Evolutionary conservation across 1,140 invertebrate genomes (phyloP).

Genomic region (Neuroterus valhalla): DNA sequence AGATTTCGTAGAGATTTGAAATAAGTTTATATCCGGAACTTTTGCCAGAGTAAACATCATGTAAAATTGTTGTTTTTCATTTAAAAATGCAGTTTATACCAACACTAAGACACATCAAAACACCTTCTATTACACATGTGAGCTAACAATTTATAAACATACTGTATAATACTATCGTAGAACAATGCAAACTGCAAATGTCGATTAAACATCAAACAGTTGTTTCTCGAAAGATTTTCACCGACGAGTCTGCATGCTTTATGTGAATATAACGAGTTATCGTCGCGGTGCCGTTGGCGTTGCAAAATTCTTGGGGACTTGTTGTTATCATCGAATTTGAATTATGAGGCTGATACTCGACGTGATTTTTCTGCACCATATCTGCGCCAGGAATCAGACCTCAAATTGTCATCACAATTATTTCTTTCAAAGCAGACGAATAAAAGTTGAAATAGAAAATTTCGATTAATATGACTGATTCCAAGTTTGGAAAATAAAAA

Average conservation of each 20-base stretch:
- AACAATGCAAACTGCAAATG: slow-evolving; percentile 25
- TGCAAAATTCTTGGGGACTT: slow-evolving; percentile 44
- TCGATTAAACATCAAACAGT: slow-evolving; percentile 70
- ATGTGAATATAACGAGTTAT: slow-evolving; percentile 76
- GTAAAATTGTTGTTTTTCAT: slow-evolving; percentile 8
- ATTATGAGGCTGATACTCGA: slow-evolving; percentile 48
- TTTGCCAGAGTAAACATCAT: too few relatives aligned
- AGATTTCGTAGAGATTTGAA: too few relatives aligned
- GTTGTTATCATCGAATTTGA: slow-evolving; percentile 53
- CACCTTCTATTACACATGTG: slow-evolving; percentile 17
- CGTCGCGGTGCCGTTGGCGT: slow-evolving; percentile 66
- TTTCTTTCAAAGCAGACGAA: slow-evolving; percentile 20
- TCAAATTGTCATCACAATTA: neutral
- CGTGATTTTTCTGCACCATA: slow-evolving; percentile 54
- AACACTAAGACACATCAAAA: slow-evolving; percentile 60
- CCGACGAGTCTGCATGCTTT: slow-evolving; percentile 73
- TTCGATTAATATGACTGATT: neutral
- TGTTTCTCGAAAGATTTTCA: slow-evolving; percentile 75
- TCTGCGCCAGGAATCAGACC: slow-evolving; percentile 61
- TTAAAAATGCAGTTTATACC: slow-evolving; percentile 45
- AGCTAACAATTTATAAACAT: slow-evolving; percentile 40
- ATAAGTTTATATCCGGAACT: too few relatives aligned
- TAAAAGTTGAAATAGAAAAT: neutral
- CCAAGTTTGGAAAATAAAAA: too few relatives aligned
- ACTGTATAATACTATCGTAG: slow-evolving; percentile 23